Base-by-base conservation (phyloP, 2,113 vertebrate genomes). In the Tupaia tana region DNA sequence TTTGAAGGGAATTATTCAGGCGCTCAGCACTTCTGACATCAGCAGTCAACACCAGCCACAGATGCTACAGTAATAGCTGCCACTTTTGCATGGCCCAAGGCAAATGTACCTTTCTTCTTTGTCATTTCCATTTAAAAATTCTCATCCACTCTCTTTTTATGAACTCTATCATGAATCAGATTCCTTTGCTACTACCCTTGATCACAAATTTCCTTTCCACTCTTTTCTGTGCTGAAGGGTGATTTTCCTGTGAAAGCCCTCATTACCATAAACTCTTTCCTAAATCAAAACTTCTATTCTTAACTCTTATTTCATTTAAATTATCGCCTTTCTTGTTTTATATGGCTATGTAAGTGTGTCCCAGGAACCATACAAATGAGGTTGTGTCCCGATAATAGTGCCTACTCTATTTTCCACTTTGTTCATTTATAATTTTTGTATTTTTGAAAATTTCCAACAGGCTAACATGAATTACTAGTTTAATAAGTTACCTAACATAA, bases 291-390 rank as follows among this genome's bases (percentile, higher is more conserved):
- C 0, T 6, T 71, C 3, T 27, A 2, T 63, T 19, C n/a, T 19
- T 83, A 22, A 59, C 1, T 58, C 1, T 67, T 58, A 71, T 10
- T 54, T 90, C 25, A 69, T 11, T 82, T 78, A 56, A 27, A 43
- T 25, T 6, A 66, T 16, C 18, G 34, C 1, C 0, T 56, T 52
- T 74, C 15, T 31, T 83, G 9, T 89, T 93, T 27, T 86, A 1
- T 64, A 14, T n/a, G 10, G 5, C 58, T 19, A 0, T 58, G 8
- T 61, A 19, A 19, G 22, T 4, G 0, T 8, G 1, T 14, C 1
- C 24, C 81, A 90, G 7, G 2, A 0, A 3, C 13, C 29, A 59
- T 5, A 25, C 2, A 43, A 80, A 64, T 43, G 2, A 20, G 8
- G 3, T 64, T 70, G 16, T 43, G 18, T 70, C 22, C 61, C 1